phyloP scores from a whole-genome alignment of 2,797 vertebrate species.

The Falco concolor region DNA sequence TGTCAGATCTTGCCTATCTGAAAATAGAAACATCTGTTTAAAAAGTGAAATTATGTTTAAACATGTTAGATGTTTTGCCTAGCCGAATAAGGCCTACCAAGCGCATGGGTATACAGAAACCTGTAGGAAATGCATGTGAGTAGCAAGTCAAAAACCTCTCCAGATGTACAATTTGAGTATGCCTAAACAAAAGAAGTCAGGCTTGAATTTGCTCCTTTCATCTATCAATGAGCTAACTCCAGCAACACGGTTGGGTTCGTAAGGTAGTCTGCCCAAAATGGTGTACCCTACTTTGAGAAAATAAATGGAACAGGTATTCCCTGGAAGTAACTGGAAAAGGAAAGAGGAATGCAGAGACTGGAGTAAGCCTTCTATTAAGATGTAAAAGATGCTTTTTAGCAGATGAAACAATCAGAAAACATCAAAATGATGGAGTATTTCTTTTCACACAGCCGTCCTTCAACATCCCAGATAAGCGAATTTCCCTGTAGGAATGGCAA shows the following conservation, averaged over 20 bases:
- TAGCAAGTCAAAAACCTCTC: neutral
- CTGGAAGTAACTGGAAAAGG: neutral
- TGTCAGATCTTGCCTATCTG: neutral
- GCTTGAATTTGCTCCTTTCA: neutral
- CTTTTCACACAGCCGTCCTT: neutral
- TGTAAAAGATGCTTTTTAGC: neutral
- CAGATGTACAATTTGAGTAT: neutral
- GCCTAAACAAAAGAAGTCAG: neutral
- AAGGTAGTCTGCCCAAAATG: neutral
- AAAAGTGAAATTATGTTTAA: neutral
- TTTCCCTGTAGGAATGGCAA: neutral
- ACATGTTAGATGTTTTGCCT: neutral
- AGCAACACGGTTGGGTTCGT: neutral
- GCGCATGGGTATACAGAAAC: neutral
- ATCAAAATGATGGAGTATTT: neutral
- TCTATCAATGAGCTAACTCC: neutral
- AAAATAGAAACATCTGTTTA: neutral
- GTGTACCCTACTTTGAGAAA: neutral
- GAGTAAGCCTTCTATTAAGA: neutral
- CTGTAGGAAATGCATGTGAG: neutral
- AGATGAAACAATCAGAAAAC: neutral
- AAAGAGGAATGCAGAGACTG: neutral
- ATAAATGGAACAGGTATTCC: neutral
- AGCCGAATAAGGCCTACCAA: neutral
- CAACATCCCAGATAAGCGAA: neutral